Evolutionary conservation across 2,113 vertebrate genomes (phyloP), one percentile per base, ranked within the genome.

Genomic region (Aythya baeri): DNA sequence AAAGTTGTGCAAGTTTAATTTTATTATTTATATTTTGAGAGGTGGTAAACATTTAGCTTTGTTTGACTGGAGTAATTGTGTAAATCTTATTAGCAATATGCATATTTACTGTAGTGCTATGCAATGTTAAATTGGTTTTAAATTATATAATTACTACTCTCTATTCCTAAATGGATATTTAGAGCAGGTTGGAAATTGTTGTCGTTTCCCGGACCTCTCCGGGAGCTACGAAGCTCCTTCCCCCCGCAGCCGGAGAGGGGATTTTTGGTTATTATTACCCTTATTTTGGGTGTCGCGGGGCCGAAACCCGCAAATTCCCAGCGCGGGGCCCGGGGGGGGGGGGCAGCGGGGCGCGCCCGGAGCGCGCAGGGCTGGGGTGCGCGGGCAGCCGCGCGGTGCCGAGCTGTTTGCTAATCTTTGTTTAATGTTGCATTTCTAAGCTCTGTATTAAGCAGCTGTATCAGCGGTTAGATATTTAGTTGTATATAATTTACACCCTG

Each of bases 401-500:
- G 92, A 95, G 96, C 94, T 94, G 90, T 89, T 96, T 96, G 97
- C 95, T 98, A 98, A 98, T 98, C 98, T 98, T 98, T 98, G 98
- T 98, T 98, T 98, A 98, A 98, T 97, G 97, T 98, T 97, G 98
- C 98, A 98, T 98, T 98, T 98, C 98, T 98, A 98, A 98, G 98
- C 98, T 97, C 97, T 92, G 95, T 96, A 97, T 98, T 98, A 98
- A 98, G 97, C 97, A 97, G 97, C 96, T 95, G 97, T 95, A 97
- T 97, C 97, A 97, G 97, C 98, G 94, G 98, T 98, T 98, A 97
- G 98, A 97, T 98, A 98, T 98, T 98, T 98, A 98, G 97, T 98
- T 98, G 98, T 98, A 97, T 98, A 98, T 98, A 98, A 99, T 98
- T 98, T 98, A 98, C 97, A 98, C 98, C 98, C 97, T 98, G 98